A percentile compares a stretch with the other conserved stretches of the same genome.
Evolutionary conservation across 2,797 vertebrate species (phyloP).

Genomic region (Phrynocephalus guinanensis): DNA sequence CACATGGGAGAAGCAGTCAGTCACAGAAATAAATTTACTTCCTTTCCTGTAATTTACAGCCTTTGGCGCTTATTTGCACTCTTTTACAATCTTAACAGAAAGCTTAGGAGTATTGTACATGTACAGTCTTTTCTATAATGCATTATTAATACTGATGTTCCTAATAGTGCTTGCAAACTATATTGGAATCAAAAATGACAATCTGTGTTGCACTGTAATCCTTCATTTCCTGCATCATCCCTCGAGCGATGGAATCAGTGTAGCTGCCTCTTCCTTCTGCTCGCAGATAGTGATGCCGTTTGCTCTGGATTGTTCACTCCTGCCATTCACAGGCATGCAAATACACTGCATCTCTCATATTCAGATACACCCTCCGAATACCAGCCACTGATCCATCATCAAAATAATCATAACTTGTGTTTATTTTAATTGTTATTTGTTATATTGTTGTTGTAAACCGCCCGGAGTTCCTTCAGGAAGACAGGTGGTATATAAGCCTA

Average conservation of each 20-base stretch:
- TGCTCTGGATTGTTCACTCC: neutral
- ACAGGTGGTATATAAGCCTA: too few species aligned
- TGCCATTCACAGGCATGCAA: neutral
- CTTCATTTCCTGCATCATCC: neutral
- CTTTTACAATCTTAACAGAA: too few species aligned
- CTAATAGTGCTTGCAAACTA: neutral
- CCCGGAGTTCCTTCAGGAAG: too few species aligned
- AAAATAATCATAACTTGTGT: neutral
- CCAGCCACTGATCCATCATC: neutral
- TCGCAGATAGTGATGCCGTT: neutral
- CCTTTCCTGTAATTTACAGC: neutral
- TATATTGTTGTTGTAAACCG: too few species aligned
- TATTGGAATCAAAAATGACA: neutral
- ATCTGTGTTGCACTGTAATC: neutral
- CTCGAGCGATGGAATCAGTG: neutral
- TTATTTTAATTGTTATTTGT: too few species aligned
- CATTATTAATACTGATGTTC: neutral
- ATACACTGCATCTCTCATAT: neutral
- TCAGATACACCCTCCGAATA: neutral
- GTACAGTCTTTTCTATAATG: neutral
- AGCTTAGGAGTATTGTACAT: neutral
- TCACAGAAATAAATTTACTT: neutral
- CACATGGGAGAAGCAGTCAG: neutral
- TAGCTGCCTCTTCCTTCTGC: neutral
- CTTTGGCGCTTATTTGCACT: neutral